Percentiles rank a stretch among this genome's conserved stretches.
These are phyloP conservation scores for Corythornis cristatus DNA, from an alignment of 2,113 vertebrate genomes.

Conservation along the genomic window DNA sequence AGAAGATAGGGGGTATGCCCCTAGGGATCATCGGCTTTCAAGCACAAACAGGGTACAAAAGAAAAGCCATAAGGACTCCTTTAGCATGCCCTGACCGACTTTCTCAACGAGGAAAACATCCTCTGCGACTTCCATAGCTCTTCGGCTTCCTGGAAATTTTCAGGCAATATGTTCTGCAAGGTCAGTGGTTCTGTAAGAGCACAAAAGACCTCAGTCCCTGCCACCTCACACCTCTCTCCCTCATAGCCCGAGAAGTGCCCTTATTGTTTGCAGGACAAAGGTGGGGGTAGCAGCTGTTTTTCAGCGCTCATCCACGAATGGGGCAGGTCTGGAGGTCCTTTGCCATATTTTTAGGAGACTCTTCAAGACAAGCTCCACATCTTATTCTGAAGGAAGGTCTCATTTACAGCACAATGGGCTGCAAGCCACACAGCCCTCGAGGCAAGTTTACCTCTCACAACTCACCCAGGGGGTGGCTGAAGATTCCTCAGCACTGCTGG, in stretches of 20 bases:
- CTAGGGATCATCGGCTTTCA: background rate
- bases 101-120: background rate
- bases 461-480: background rate
- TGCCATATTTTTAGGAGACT: background rate
- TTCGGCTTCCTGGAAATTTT: background rate
- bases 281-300: background rate
- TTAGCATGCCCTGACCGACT: background rate
- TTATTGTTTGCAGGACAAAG: conserved; percentile 10
- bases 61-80: background rate
- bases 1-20: background rate
- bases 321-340: background rate
- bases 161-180: background rate
- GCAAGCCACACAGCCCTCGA: background rate
- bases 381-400: background rate
- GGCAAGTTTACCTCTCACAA: conserved; percentile 44
- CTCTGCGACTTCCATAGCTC: background rate
- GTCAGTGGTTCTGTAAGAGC: background rate
- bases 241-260: background rate
- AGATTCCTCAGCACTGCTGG: conserved; percentile 8
- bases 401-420: conserved; percentile 57
- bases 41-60: accelerated
- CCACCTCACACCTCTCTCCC: background rate
- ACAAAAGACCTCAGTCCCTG: background rate
- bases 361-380: background rate
- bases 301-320: background rate